Base-by-base conservation (phyloP, 2,113 vertebrate species). In the Cheirogaleus medius region DNA sequence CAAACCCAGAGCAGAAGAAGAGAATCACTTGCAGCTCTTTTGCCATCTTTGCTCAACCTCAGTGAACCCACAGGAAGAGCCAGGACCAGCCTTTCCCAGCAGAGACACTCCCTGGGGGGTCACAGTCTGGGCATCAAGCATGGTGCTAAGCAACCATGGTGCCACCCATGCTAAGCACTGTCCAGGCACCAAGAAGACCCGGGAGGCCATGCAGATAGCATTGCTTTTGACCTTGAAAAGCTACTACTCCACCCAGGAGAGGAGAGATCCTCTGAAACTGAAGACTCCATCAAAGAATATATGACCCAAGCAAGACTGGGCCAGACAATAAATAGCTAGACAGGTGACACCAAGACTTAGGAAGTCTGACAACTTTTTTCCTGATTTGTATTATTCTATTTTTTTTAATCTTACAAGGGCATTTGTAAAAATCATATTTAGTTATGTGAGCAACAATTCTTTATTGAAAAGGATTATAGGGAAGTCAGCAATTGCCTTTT, bases 381-480 rank as follows among this genome's bases (percentile, higher is more conserved):
- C 54, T 83, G 25, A 47, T 68, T 93, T 73, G 29, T 93, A 49
- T 83, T 42, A 42, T n/a, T 77, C 54, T 91, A 63, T 42, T 78
- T 85, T 52, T 1, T 64, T 85, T 49, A 47, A 44, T 60, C 39
- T 64, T 44, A 39, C 39, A 78, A 90, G 32, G n/a, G 69, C 3
- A 85, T 74, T 90, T 94, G 68, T 87, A 32, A 93, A 95, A 97
- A 80, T 71, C 23, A 73, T 42, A 56, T 56, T 60, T 87, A 34
- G 8, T 82, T 91, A 56, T 52, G 10, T 71, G 32, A 47, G 58
- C 77, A 81, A 37, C 29, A 81, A 68, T 27, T 63, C 68, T 56
- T 81, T 76, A 60, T 63, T 82, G 58, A 37, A 60, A 64, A 49
- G 14, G 15, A 73, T 58, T 73, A 47, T 25, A 52, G 37, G 80